Conservation (phyloP, 1,140 invertebrate species). For the Diabrotica undecimpunctata region DNA sequence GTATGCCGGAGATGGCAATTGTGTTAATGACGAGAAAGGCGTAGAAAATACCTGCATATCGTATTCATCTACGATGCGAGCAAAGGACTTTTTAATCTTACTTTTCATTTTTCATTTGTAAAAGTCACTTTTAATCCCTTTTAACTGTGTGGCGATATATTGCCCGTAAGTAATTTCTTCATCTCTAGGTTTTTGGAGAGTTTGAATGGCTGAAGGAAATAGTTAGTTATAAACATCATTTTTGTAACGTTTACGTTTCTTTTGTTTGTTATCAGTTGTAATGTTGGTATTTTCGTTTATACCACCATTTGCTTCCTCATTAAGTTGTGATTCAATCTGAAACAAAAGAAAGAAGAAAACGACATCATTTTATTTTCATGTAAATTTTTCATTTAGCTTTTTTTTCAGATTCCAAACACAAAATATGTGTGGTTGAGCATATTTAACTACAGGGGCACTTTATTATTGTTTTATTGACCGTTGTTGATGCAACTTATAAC, state of each 20-base stretch:
- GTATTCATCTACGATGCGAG: too few species aligned
- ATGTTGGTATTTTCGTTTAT: not conserved
- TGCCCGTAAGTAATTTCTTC: not conserved
- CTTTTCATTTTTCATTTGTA: slow-evolving; percentile 6
- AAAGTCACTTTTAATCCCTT: slow-evolving; percentile 1
- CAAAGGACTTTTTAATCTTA: slow-evolving; percentile 4
- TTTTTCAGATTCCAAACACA: not conserved
- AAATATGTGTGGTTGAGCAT: not conserved
- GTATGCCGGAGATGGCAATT: not conserved
- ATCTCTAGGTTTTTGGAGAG: too few species aligned
- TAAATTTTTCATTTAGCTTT: not conserved
- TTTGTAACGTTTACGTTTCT: too few species aligned
- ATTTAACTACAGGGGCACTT: not conserved
- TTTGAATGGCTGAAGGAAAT: too few species aligned
- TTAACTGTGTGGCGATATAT: too few species aligned
- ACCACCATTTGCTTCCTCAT: not conserved
- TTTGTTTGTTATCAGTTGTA: not conserved
- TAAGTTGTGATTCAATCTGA: not conserved
- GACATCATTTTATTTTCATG: not conserved
- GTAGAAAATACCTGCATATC: too few species aligned
- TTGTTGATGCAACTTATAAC: too few species aligned
- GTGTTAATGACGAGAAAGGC: not conserved
- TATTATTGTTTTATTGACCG: too few species aligned
- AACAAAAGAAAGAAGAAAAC: not conserved
- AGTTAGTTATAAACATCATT: too few species aligned